These are phyloP conservation scores for Echiichthys vipera DNA, from an alignment of 2,797 vertebrate genomes.

Conservation along the genomic window DNA sequence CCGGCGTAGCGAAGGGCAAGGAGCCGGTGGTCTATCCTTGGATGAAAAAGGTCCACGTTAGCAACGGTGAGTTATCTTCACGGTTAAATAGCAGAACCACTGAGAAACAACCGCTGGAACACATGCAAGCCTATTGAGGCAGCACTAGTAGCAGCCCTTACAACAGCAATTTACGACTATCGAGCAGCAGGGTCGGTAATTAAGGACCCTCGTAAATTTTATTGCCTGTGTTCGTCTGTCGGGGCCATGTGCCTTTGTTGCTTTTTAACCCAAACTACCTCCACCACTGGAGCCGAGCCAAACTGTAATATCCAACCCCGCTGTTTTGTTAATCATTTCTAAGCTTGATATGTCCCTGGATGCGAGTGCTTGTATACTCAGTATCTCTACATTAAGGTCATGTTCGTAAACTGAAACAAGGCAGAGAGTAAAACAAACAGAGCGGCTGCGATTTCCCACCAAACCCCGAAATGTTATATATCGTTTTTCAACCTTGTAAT, in stretches of 20 bases:
- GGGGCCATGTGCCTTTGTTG: slow-evolving; percentile 94
- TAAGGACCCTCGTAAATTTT: slow-evolving; percentile 98
- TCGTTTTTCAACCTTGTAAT: slow-evolving; percentile 24
- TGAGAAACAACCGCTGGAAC: slow-evolving; percentile 73
- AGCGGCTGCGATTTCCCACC: slow-evolving; percentile 34
- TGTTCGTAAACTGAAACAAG: slow-evolving; percentile 57
- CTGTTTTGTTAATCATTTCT: slow-evolving; percentile 83
- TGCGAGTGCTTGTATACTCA: slow-evolving; percentile 70
- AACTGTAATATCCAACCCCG: slow-evolving; percentile 78
- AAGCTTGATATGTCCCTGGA: slow-evolving; percentile 78
- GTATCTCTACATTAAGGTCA: slow-evolving; percentile 73
- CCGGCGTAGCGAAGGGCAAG: slow-evolving; percentile 87
- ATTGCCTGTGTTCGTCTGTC: slow-evolving; percentile 91
- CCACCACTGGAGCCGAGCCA: slow-evolving; percentile 79
- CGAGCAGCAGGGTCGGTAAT: slow-evolving; percentile 97
- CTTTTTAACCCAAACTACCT: slow-evolving; percentile 90
- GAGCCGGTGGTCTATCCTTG: slow-evolving; percentile 98
- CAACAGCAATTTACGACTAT: slow-evolving; percentile 95
- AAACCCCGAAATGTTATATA: slow-evolving; percentile 34
- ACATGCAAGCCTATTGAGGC: slow-evolving; percentile 85
- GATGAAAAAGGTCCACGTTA: slow-evolving; percentile 99
- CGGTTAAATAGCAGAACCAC: slow-evolving; percentile 75
- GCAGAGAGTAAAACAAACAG: slow-evolving; percentile 47
- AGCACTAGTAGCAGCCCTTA: slow-evolving; percentile 89
- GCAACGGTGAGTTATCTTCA: slow-evolving; percentile 91